Evolutionary conservation across 2,888 invertebrate genomes (phyloP), one percentile per base, ranked within the genome.

Genomic region (Lepetodrilus schrolli): DNA sequence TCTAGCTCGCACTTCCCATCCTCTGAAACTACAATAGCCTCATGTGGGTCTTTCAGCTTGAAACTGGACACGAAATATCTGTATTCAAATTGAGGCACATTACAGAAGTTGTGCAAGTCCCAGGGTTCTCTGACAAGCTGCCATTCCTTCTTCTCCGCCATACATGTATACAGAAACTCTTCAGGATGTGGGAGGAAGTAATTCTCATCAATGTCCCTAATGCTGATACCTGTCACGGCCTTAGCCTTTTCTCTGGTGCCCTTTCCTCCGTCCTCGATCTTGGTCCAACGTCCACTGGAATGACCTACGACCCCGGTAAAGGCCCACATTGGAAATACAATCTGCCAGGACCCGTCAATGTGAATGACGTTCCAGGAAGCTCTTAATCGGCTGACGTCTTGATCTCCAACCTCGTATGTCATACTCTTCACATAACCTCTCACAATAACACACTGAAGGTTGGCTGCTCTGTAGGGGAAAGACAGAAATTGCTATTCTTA

Each of bases 311-410:
- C 71, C 30, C 34, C 66, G 7, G 83, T 84, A 66, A 82, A 84
- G 1, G 87, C 85, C 78, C 87, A 83, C 76, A 83, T 81, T 2
- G 84, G 81, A 68, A 87, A 86, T 10, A 88, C 71, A 20, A 88
- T 73, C 38, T 87, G 79, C 88, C 88, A 88, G 37, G 79, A 75
- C 5, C 80, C 83, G 50, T 83, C 84, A 21, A 87, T 76, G 58
- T 79, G 80, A 5, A 86, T 86, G 4, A 86, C 84, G 47, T 81
- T 83, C 87, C 88, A 88, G 48, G 85, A 83, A 65, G 82, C 82
- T n/a, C 73, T 78, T 66, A 83, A 75, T 10, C 75, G 70, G 0
- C 43, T 47, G 8, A 82, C 73, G 72, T 85, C 82, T 70, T 79
- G 82, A 13, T 80, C 80, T 3, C 87, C 87, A 4, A 85, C 80